phyloP scores from a whole-genome alignment of 1,140 invertebrate genomes.

The Drosophila littoralis region DNA sequence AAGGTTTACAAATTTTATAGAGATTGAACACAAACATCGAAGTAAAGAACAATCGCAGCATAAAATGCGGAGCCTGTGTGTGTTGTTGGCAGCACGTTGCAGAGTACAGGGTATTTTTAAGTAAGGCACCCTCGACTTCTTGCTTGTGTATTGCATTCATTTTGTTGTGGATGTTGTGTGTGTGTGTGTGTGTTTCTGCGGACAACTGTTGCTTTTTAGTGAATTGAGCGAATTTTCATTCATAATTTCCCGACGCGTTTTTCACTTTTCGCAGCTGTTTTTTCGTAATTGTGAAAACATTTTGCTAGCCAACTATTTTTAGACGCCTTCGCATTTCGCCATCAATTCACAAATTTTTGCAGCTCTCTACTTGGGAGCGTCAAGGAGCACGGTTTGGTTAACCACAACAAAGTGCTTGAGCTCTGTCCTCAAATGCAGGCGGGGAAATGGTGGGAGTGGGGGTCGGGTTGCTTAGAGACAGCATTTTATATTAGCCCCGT shows the following conservation, averaged over 20 bases:
- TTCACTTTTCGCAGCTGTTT: constrained; percentile 6
- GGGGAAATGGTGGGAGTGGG: too few species aligned
- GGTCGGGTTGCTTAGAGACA: neutral
- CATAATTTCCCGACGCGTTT: constrained; percentile 26
- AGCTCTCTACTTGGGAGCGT: neutral
- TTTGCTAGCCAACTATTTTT: constrained; percentile 12
- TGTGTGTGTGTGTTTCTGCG: neutral
- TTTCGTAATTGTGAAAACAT: constrained; percentile 18
- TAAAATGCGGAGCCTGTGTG: too few species aligned
- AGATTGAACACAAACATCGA: too few species aligned
- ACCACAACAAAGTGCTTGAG: constrained; percentile 24
- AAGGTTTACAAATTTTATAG: too few species aligned
- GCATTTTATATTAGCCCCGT: neutral
- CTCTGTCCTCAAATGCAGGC: neutral
- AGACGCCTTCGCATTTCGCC: neutral
- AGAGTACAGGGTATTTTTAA: too few species aligned
- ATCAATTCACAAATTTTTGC: neutral
- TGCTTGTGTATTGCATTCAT: too few species aligned
- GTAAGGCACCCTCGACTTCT: too few species aligned
- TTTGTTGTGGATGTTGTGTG: too few species aligned
- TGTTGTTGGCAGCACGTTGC: too few species aligned
- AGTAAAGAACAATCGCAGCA: too few species aligned
- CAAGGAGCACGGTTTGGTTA: neutral
- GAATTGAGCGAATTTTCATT: constrained; percentile 48
- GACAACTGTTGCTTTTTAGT: constrained; percentile 43